Base-by-base conservation (phyloP, 2,888 invertebrate genomes). In the Polyommatus icarus region DNA sequence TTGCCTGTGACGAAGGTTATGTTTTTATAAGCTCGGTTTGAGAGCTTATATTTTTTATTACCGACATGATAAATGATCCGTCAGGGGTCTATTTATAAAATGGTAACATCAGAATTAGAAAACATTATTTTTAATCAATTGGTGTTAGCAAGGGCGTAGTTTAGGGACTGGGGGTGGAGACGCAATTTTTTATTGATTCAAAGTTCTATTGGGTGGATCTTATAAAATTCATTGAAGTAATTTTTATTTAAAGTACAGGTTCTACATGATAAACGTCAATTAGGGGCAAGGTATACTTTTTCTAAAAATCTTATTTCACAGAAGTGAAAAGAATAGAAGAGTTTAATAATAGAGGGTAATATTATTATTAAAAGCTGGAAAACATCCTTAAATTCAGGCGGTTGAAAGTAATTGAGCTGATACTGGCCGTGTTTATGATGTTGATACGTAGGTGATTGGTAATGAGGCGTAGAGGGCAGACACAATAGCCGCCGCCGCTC, bases 401-500 rank as follows among this genome's bases (percentile, higher is more conserved):
- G 15, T 20, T 29, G 57, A 67, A 46, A n/a, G 29, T 75, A 79
- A 76, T 46, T 18, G 54, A 80, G 46, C 78, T 59, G 78, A 76
- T 78, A 79, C 24, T 40, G 46, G 46, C 20, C 72, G 7, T 46
- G 75, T 54, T 75, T 77, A 76, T 77, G 59, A 72, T 79, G 81
- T 79, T 79, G 78, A 82, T 81, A 77, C 79, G 79, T 78, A 67
- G 78, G 76, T 77, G 84, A 87, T 84, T 84, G 85, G 87, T 88
- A 89, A 90, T 89, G 91, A 87, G 88, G 88, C 87, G 86, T 80
- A 77, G 81, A 82, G 82, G 86, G 87, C 91, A 92, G 92, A 93
- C 92, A 91, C 93, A 93, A 93, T 92, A 91, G 91, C 90, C 84
- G 81, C 79, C 80, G 82, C 85, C 87, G 89, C 86, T 89, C 90